Conservation (phyloP, 2,888 invertebrate species). For the Machimus rusticus region DNA sequence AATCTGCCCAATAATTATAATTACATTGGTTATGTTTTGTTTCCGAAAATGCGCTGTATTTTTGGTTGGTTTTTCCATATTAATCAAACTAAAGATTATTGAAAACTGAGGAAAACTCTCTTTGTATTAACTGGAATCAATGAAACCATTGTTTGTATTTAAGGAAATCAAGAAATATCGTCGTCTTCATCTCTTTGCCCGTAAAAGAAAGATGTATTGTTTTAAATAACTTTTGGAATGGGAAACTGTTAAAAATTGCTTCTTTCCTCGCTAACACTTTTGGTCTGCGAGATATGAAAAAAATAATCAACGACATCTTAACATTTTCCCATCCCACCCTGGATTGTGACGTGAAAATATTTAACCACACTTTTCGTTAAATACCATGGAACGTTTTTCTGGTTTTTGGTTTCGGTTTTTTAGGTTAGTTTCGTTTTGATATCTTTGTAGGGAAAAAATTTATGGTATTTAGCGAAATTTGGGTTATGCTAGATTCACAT, state of each 20-base stretch:
- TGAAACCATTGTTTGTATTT: constrained; percentile 47
- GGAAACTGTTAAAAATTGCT: constrained; percentile 22
- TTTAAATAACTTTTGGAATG: constrained; percentile 13
- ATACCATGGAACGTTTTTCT: not conserved
- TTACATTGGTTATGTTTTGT: not conserved
- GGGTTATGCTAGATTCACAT: constrained; percentile 26
- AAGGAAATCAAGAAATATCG: not conserved
- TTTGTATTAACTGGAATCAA: constrained; percentile 50
- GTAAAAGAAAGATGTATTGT: constrained; percentile 7
- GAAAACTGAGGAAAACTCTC: constrained; percentile 48
- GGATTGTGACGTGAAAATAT: not conserved
- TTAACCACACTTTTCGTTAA: not conserved
- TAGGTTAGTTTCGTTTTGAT: not conserved
- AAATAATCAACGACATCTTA: constrained; percentile 1
- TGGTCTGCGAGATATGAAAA: not conserved
- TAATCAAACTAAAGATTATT: not conserved
- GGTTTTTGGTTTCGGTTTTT: not conserved
- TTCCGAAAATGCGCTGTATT: not conserved
- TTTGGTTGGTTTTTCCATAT: not conserved
- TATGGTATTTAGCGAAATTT: not conserved
- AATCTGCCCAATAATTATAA: not conserved
- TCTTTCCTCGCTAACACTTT: not conserved
- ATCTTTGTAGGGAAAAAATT: not conserved
- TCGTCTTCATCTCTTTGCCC: not conserved
- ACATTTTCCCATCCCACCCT: constrained; percentile 32